These are phyloP conservation scores for Drosophila hamatofila DNA, from an alignment of 2,888 invertebrate genomes.

Conservation along the genomic window DNA sequence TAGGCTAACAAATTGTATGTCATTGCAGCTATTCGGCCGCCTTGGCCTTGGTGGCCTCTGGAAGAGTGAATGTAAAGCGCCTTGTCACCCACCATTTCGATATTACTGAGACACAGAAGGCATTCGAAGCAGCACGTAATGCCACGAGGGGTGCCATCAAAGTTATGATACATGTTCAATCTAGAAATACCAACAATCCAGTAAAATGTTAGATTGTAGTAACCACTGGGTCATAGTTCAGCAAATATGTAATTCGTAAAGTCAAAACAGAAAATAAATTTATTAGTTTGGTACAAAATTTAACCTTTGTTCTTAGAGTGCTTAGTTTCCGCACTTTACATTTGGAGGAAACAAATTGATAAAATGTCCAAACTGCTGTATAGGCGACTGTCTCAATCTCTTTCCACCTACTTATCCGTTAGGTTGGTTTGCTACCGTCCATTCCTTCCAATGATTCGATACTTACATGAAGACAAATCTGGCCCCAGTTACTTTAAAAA, in stretches of 20 bases:
- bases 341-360: background rate
- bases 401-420: background rate
- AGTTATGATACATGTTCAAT: conserved; percentile 93
- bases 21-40: conserved; percentile 91
- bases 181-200: conserved; percentile 86
- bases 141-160: conserved; percentile 92
- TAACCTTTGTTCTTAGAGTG: background rate
- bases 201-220: conserved; percentile 49
- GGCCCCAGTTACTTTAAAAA: background rate
- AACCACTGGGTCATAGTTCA: background rate
- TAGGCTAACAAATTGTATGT: background rate
- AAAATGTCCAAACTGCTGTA: conserved; percentile 4
- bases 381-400: background rate
- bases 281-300: conserved; percentile 1
- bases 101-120: conserved; percentile 91
- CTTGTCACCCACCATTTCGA: conserved; percentile 94
- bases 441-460: background rate
- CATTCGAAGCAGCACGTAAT: conserved; percentile 92
- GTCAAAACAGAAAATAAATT: background rate
- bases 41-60: conserved; percentile 91
- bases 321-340: background rate
- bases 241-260: background rate
- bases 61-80: conserved; percentile 91
- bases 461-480: conserved; percentile 1
- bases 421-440: background rate